A percentile compares a stretch with the other conserved stretches of the same genome.
phyloP scores from a whole-genome alignment of 1,140 invertebrate genomes.

The Sesamia nonagrioides region DNA sequence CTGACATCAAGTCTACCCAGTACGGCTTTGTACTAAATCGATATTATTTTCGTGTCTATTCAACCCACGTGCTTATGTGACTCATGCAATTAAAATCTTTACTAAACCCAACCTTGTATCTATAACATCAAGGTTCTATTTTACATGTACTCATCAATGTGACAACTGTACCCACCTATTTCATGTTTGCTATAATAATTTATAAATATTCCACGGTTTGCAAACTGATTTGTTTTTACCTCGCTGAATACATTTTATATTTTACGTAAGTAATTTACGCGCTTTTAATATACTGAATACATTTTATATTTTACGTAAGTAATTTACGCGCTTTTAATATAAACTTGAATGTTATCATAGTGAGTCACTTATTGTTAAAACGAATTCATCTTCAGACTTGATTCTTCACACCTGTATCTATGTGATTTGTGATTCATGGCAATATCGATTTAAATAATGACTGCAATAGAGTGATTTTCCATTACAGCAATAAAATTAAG shows the following conservation, averaged over 20 bases:
- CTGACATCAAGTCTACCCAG: conserved; percentile 53
- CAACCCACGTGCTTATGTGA: conserved; percentile 56
- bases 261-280: conserved; percentile 51
- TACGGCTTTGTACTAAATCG: conserved; percentile 68
- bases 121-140: conserved; percentile 27
- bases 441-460: conserved; percentile 13
- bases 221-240: conserved; percentile 55
- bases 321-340: conserved; percentile 50
- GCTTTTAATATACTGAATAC: conserved; percentile 53
- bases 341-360: conserved; percentile 42
- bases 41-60: conserved; percentile 68
- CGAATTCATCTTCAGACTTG: conserved; percentile 34
- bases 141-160: conserved; percentile 24
- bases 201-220: conserved; percentile 57
- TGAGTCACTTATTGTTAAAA: conserved; percentile 48
- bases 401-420: conserved; percentile 48
- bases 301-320: conserved; percentile 51
- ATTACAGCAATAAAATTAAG: conserved; percentile 30
- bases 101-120: conserved; percentile 54
- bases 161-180: conserved; percentile 48
- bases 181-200: conserved; percentile 58
- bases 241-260: conserved; percentile 54
- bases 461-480: conserved; percentile 16
- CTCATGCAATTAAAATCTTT: conserved; percentile 52
- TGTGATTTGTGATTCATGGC: conserved; percentile 33